These are phyloP conservation scores for Tangara arthus DNA, from an alignment of 2,797 vertebrate species.

Conservation along the genomic window DNA sequence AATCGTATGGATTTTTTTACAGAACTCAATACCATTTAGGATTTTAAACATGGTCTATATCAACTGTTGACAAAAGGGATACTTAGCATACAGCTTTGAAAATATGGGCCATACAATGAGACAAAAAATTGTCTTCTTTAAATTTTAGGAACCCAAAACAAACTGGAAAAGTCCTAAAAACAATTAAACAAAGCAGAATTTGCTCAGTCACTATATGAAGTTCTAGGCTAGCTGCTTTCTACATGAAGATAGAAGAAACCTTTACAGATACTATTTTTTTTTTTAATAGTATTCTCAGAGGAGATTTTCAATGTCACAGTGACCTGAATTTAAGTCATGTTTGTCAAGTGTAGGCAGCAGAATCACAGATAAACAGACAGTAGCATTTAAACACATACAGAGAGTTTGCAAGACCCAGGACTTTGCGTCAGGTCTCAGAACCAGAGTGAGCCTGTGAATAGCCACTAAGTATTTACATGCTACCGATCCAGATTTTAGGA, in stretches of 20 bases:
- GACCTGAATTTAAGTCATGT: not conserved
- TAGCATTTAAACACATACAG: not conserved
- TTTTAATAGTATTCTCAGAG: not conserved
- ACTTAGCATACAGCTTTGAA: not conserved
- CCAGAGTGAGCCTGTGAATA: not conserved
- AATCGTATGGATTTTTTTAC: not conserved
- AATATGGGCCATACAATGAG: not conserved
- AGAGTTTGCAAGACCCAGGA: not conserved
- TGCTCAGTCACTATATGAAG: not conserved
- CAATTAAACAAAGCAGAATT: not conserved
- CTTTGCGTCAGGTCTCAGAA: not conserved
- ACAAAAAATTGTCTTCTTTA: not conserved
- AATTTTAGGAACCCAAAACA: not conserved
- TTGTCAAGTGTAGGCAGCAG: not conserved
- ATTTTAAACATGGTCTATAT: not conserved
- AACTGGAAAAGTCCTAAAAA: not conserved
- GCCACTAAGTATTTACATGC: not conserved
- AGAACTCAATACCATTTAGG: not conserved
- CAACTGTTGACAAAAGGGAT: not conserved
- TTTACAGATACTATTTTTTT: not conserved
- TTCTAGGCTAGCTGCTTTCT: not conserved
- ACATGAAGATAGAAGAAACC: not conserved
- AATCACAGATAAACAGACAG: not conserved
- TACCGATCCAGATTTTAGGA: not conserved
- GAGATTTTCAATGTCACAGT: not conserved